phyloP scores from a whole-genome alignment of 2,888 invertebrate species.

The Hololepta plana region DNA sequence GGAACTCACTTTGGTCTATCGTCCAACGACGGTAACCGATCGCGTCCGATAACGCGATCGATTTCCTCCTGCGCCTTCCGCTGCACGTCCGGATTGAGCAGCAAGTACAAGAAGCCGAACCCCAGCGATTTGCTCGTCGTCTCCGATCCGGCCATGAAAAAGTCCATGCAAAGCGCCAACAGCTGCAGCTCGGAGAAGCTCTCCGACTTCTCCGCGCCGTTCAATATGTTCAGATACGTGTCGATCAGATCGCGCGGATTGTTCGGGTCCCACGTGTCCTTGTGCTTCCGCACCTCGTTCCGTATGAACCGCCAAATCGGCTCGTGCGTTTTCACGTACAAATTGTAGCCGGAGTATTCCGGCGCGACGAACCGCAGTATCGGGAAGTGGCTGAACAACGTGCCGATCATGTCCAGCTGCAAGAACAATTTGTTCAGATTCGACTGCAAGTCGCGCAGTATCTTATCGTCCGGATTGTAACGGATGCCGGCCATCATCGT shows the following conservation, averaged over 20 bases:
- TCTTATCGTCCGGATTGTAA: constrained; percentile 49
- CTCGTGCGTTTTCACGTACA: constrained; percentile 51
- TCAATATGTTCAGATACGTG: constrained; percentile 51
- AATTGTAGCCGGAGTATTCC: constrained; percentile 54
- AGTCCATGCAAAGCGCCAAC: constrained; percentile 63
- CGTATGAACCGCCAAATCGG: constrained; percentile 54
- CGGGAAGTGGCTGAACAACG: constrained; percentile 65
- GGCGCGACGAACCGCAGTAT: constrained; percentile 50
- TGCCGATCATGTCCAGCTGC: constrained; percentile 65
- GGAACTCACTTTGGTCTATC: constrained; percentile 50
- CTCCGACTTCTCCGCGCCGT: constrained; percentile 34
- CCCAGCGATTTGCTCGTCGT: constrained; percentile 66
- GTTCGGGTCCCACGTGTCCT: constrained; percentile 38
- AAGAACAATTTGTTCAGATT: constrained; percentile 53
- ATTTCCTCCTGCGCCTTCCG: constrained; percentile 61
- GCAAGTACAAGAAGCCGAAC: constrained; percentile 57
- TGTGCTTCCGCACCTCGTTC: constrained; percentile 53
- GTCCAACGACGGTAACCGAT: constrained; percentile 45
- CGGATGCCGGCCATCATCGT: constrained; percentile 65
- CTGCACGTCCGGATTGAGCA: constrained; percentile 54
- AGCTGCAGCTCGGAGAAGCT: constrained; percentile 55
- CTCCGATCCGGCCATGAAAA: constrained; percentile 78
- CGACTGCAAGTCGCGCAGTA: constrained; percentile 46
- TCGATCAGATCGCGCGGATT: constrained; percentile 68
- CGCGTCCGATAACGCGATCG: constrained; percentile 50